Evolutionary conservation across 1,140 invertebrate species (phyloP).

Genomic region (Phymorhynchus buccinoides): DNA sequence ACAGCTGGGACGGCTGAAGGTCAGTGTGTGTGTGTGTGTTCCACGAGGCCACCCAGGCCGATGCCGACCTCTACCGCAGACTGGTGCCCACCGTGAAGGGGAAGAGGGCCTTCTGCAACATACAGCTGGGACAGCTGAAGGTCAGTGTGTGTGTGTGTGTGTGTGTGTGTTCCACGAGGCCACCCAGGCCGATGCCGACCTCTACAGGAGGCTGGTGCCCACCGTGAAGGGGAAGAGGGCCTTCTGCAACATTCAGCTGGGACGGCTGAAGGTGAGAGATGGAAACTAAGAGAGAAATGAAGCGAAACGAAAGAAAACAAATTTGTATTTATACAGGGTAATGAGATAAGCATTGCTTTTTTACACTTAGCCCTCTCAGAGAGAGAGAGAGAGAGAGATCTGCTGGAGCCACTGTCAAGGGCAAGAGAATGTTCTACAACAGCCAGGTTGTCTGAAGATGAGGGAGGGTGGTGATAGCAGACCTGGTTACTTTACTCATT

Average conservation of each 20-base stretch:
- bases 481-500: too few relatives aligned
- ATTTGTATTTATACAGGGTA: too few relatives aligned
- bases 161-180: slow-evolving; percentile 98
- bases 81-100: slow-evolving; percentile 88
- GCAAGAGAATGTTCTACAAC: too few relatives aligned
- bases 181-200: slow-evolving; percentile 86
- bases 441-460: too few relatives aligned
- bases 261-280: slow-evolving; percentile 71
- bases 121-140: slow-evolving; percentile 83
- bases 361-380: too few relatives aligned
- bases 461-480: too few relatives aligned
- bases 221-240: slow-evolving; percentile 82
- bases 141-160: too few relatives aligned
- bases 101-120: slow-evolving; percentile 84
- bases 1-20: slow-evolving; percentile 83
- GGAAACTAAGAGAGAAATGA: neutral
- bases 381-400: too few relatives aligned
- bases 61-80: slow-evolving; percentile 88
- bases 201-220: slow-evolving; percentile 92
- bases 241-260: slow-evolving; percentile 88
- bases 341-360: too few relatives aligned
- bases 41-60: slow-evolving; percentile 92
- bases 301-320: neutral
- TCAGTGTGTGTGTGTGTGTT: too few relatives aligned
- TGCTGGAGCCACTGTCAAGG: too few relatives aligned